Conservation (phyloP, 2,113 vertebrate species). For the Silurus glanis region DNA sequence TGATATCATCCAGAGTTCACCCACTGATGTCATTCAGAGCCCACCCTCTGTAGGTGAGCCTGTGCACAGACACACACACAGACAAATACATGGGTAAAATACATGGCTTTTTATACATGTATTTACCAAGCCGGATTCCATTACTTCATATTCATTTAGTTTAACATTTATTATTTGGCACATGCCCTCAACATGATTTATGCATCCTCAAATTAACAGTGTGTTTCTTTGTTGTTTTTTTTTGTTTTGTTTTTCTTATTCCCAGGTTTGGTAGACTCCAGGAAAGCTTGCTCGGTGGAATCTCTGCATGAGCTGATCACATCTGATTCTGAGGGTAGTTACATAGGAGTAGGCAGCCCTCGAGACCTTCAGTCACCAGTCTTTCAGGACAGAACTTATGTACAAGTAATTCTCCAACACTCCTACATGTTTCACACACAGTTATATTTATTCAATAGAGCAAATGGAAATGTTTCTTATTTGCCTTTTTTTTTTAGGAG, state of each 20-base stretch:
- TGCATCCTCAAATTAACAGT: not conserved
- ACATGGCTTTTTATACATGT: not conserved
- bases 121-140: not conserved
- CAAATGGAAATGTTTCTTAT: not conserved
- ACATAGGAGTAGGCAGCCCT: slow-evolving; percentile 82
- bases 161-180: not conserved
- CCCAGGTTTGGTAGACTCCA: slow-evolving; percentile 75
- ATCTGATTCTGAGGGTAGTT: slow-evolving; percentile 96
- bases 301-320: slow-evolving; percentile 90
- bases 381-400: slow-evolving; percentile 81
- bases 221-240: too few relatives aligned
- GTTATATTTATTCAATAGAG: not conserved
- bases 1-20: slow-evolving; percentile 88
- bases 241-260: slow-evolving; percentile 48
- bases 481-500: slow-evolving; percentile 62
- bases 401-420: slow-evolving; percentile 52
- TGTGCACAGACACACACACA: not conserved
- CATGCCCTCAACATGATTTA: not conserved
- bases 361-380: slow-evolving; percentile 88
- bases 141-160: too few relatives aligned
- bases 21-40: slow-evolving; percentile 58
- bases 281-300: slow-evolving; percentile 84
- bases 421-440: not conserved
- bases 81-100: not conserved
- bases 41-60: slow-evolving; percentile 45